Evolutionary conservation across 2,888 invertebrate species (phyloP).

Genomic region (Drosophila anceps): DNA sequence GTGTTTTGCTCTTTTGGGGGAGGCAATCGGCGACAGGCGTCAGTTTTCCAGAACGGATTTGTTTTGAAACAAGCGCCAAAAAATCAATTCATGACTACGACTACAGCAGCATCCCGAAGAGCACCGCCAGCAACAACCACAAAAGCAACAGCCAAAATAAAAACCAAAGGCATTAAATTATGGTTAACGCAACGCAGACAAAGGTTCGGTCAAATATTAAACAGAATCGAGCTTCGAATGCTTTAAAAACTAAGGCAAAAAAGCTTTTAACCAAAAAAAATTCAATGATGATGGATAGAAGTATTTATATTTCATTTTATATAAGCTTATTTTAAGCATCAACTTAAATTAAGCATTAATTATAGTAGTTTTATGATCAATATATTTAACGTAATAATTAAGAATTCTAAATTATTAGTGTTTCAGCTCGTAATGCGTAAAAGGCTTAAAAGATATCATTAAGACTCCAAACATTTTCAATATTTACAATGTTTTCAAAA

Average conservation of each 20-base stretch:
- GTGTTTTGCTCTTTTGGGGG: constrained; percentile 8
- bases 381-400: too few relatives aligned
- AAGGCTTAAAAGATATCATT: too few relatives aligned
- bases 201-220: neutral
- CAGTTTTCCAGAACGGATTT: constrained; percentile 3
- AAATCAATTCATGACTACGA: constrained; percentile 42
- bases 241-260: neutral
- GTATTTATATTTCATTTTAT: too few relatives aligned
- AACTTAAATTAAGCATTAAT: too few relatives aligned
- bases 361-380: too few relatives aligned
- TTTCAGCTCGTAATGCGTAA: too few relatives aligned
- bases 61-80: constrained; percentile 23
- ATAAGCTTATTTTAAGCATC: too few relatives aligned
- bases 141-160: constrained; percentile 14
- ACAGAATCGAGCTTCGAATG: neutral
- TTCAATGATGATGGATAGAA: too few relatives aligned
- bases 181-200: constrained; percentile 8
- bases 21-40: neutral
- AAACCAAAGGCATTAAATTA: constrained; percentile 27
- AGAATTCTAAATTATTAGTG: too few relatives aligned
- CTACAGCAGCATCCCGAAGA: neutral
- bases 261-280: too few relatives aligned
- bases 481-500: neutral
- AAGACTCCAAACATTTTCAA: too few relatives aligned
- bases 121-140: neutral